These are phyloP conservation scores for Phenganax marumi DNA, from an alignment of 92 coral and sea anemone species.

Conservation along the genomic window DNA sequence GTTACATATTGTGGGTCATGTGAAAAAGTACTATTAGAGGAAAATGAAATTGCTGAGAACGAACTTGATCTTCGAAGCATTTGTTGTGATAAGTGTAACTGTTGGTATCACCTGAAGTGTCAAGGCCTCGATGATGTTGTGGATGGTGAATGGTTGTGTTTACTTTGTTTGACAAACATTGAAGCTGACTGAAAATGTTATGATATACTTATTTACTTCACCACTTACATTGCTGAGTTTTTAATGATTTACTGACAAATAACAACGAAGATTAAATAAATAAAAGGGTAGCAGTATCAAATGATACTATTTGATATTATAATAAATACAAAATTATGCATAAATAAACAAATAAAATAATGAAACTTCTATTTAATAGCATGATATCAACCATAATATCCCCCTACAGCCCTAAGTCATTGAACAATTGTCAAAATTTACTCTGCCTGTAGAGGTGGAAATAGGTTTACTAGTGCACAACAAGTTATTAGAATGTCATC, in stretches of 20 bases:
- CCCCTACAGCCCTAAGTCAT: not conserved
- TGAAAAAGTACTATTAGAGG: constrained; percentile 34
- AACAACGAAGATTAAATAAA: no score
- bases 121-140: constrained; percentile 13
- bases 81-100: constrained; percentile 34
- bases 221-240: no score
- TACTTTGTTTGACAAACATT: not conserved
- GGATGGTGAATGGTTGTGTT: not conserved
- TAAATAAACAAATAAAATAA: no score
- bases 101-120: constrained; percentile 44
- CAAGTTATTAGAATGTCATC: constrained; percentile 36
- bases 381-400: not conserved
- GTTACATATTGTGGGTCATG: constrained; percentile 36
- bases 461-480: constrained; percentile 17
- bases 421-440: not conserved
- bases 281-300: no score
- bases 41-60: constrained; percentile 10
- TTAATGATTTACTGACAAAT: no score
- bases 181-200: not conserved
- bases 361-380: not conserved
- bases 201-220: no score
- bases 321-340: no score
- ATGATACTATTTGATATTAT: no score
- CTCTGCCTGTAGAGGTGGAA: constrained; percentile 32
- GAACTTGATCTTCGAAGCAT: constrained; percentile 35